A percentile compares a stretch with the other conserved stretches of the same genome.
Evolutionary conservation across 1,140 invertebrate genomes (phyloP).

Genomic region (Papilio polyxenes): DNA sequence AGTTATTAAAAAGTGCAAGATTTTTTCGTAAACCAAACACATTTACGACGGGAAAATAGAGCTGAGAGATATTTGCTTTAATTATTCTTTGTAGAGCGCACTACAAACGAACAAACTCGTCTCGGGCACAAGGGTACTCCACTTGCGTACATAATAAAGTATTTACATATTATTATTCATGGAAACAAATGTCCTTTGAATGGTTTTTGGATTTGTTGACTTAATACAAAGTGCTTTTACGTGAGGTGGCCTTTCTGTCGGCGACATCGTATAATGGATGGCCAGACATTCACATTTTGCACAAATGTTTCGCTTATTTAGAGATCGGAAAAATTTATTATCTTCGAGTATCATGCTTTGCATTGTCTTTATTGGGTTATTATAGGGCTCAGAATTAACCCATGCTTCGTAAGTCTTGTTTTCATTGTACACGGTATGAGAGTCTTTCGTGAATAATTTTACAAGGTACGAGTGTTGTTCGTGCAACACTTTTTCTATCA

Average conservation of each 20-base stretch:
- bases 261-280: constrained; percentile 64
- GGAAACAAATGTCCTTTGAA: constrained; percentile 74
- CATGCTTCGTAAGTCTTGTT: constrained; percentile 13
- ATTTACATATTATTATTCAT: constrained; percentile 74
- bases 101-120: constrained; percentile 29
- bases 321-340: constrained; percentile 64
- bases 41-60: background rate
- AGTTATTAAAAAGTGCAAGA: constrained; percentile 26
- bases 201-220: constrained; percentile 75
- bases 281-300: constrained; percentile 61
- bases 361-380: constrained; percentile 60
- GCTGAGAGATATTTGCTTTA: constrained; percentile 24
- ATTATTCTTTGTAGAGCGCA: constrained; percentile 29
- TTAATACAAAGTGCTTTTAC: constrained; percentile 76
- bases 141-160: constrained; percentile 61
- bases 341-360: constrained; percentile 51
- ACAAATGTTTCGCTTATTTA: constrained; percentile 70
- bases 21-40: constrained; percentile 7
- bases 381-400: constrained; percentile 40
- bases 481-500: constrained; percentile 21
- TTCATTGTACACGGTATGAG: background rate
- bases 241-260: constrained; percentile 64
- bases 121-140: constrained; percentile 38
- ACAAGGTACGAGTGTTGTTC: constrained; percentile 13
- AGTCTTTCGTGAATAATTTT: constrained; percentile 16